Evolutionary conservation across 2,797 vertebrate species (phyloP), one percentile per base, ranked within the genome.

Genomic region (Leuciscus waleckii): DNA sequence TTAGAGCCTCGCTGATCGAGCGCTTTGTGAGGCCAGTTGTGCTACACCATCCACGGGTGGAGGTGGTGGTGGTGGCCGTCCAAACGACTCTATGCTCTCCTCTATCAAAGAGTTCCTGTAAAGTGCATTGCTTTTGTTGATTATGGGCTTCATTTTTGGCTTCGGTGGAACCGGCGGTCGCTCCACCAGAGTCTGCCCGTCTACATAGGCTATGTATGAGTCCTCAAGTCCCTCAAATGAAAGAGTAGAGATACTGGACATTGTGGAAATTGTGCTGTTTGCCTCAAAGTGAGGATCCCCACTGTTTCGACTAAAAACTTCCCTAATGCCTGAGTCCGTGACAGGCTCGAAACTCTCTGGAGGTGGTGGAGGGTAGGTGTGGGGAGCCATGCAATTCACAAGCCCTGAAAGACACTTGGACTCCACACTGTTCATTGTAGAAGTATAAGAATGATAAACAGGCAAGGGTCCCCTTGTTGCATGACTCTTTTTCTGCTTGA

Each of bases 91-190:
- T 0, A 94, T 94, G 23, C 95, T 97, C 92, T 98, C 98, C 89
- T 98, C 97, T 1, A 96, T 95, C 65, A 98, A 96, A 51, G 97
- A 91, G 0, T 99, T 97, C 41, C 97, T 97, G 91, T 97, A 97
- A 93, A 98, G 96, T 65, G 97, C 96, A 89, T 97, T 97, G 94
- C 94, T 95, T 92, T 97, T 97, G 94, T 96, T 97, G 88, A 99
- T 96, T 88, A 97, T 93, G 32, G 97, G 96, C 94, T 99, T 99
- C 93, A 96, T 94, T 96, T 98, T 99, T 93, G 97, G 97, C 94
- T 99, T 99, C 35, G 98, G 98, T 69, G 98, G 97, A 90, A 99
- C 97, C 21, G 98, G 97, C 86, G 98, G 98, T 83, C 98, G 97
- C 92, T 99, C 97, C 85, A 96, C 95, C 93, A 97, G 97, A 82